Evolutionary conservation across 2,113 vertebrate species (phyloP), one percentile per base, ranked within the genome.

Genomic region (Platichthys stellatus): DNA sequence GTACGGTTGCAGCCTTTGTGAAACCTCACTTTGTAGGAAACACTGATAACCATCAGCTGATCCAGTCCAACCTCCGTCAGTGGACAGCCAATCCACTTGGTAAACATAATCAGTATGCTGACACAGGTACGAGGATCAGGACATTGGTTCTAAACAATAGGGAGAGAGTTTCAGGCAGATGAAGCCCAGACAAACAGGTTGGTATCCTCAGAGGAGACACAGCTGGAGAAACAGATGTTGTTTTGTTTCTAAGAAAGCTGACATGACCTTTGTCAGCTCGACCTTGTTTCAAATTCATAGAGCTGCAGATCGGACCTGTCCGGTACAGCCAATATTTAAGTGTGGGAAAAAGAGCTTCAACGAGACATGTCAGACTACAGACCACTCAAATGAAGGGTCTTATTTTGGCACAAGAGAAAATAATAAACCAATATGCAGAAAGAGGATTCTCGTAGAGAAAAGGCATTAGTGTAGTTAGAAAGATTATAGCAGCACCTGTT

Each of bases 1-100:
- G 60, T 70, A 28, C 72, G 62, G 58, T 64, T 74, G 70, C 79
- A 83, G 67, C 38, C 53, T 73, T 69, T 17, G 73, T 70, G 54
- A 58, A 12, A 3, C 24, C 26, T 65, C 11, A 40, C 67, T 68
- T 61, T 5, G 43, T 49, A 65, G 59, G 76, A 69, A 82, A 53
- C 65, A 35, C 24, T 61, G 86, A 88, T 86, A 89, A 65, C 24
- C 49, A 88, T 87, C 83, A 80, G 74, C 74, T 84, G 78, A 87
- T 72, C 59, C 63, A 40, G 63, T 72, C 60, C 58, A 26, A 72
- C 23, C 65, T 75, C 70, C 15, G 4, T 5, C 69, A 60, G 64
- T 59, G 28, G 56, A 79, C 69, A 61, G 65, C 59, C 54, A 60
- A 63, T 82, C 63, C 70, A 77, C 69, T 81, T 67, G 40, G 81